A percentile compares a stretch with the other conserved stretches of the same genome.
Evolutionary conservation across 2,113 vertebrate genomes (phyloP).

Genomic region (Ramphastos sulfuratus): DNA sequence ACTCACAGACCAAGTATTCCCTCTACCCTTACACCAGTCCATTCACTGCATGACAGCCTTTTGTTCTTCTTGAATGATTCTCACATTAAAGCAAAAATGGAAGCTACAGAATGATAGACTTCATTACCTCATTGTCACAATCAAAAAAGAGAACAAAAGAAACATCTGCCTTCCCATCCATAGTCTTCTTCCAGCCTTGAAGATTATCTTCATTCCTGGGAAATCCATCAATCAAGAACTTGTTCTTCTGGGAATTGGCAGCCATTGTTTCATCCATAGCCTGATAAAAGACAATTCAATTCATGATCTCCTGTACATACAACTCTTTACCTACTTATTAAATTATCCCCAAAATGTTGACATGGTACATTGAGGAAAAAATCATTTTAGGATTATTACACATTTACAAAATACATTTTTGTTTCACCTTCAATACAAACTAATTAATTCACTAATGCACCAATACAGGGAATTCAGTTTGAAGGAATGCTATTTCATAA

Average conservation of each 20-base stretch:
- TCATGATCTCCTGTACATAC: not conserved
- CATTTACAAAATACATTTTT: not conserved
- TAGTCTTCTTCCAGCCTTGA: slow-evolving; percentile 90
- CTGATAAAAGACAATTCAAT: slow-evolving; percentile 66
- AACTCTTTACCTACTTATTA: not conserved
- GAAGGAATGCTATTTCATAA: not conserved
- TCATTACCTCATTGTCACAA: slow-evolving; percentile 90
- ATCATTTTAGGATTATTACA: not conserved
- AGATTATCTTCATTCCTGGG: slow-evolving; percentile 97
- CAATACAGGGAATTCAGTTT: not conserved
- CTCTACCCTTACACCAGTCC: not conserved
- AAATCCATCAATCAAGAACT: slow-evolving; percentile 97
- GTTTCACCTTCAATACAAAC: not conserved
- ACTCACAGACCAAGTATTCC: not conserved
- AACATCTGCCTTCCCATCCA: slow-evolving; percentile 92
- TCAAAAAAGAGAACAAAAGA: slow-evolving; percentile 98
- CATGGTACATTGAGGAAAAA: not conserved
- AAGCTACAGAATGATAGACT: slow-evolving; percentile 14
- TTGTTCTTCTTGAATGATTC: not conserved
- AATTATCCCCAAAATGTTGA: not conserved
- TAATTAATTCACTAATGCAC: not conserved
- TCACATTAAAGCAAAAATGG: not conserved
- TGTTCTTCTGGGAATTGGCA: slow-evolving; percentile 83
- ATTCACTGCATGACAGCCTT: not conserved
- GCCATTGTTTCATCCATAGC: slow-evolving; percentile 87